A percentile compares a stretch with the other conserved stretches of the same genome.
Conservation (phyloP, 2,113 vertebrate species). For the Chroicocephalus ridibundus region DNA sequence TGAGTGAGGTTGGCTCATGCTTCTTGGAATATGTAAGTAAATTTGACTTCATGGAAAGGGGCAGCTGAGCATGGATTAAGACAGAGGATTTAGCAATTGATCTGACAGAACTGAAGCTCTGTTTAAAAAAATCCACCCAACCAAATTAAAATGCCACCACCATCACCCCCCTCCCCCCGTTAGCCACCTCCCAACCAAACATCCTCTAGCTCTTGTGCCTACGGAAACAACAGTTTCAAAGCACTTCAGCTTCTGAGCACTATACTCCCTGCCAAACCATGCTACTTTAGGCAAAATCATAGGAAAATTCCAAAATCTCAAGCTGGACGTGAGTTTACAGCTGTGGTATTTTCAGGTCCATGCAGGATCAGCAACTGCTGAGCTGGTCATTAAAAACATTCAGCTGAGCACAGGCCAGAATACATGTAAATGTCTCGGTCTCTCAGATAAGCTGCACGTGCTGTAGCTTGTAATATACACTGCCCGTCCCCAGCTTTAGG, state of each 20-base stretch:
- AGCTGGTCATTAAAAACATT: neutral
- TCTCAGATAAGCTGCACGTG: neutral
- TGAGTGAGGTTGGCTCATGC: constrained; percentile 93
- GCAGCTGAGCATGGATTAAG: neutral
- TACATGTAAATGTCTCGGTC: rapidly evolving
- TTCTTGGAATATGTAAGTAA: constrained; percentile 92
- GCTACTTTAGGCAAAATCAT: neutral
- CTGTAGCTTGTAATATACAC: neutral
- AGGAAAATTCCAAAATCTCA: neutral
- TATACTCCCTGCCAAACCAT: neutral
- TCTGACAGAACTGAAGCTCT: neutral
- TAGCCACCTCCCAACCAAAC: neutral
- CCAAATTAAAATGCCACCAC: neutral
- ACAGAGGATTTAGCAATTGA: neutral
- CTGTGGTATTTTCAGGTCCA: neutral
- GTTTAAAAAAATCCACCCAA: neutral
- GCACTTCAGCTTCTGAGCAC: neutral
- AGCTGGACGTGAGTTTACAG: neutral
- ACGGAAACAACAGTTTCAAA: neutral
- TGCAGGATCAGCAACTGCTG: neutral
- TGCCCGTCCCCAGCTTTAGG: neutral
- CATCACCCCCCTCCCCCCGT: neutral
- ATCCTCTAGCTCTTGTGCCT: neutral
- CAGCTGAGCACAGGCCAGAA: neutral
- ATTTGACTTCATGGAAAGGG: neutral